A percentile compares a stretch with the other conserved stretches of the same genome.
Evolutionary conservation across 2,888 invertebrate genomes (phyloP).

Genomic region (Onchidella celtica): DNA sequence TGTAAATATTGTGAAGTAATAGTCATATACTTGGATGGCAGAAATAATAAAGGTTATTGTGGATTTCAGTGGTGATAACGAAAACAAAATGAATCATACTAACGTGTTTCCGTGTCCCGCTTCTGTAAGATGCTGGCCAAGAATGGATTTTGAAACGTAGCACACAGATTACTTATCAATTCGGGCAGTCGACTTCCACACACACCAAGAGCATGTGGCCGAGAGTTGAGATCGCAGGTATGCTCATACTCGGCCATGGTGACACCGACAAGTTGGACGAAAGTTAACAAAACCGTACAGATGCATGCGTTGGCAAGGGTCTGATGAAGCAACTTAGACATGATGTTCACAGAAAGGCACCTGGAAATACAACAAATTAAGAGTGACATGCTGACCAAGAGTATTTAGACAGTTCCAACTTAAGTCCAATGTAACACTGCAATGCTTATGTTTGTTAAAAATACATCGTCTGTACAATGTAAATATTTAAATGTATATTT

Average conservation of each 20-base stretch:
- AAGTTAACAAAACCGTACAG: background rate
- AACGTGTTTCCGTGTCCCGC: constrained; percentile 16
- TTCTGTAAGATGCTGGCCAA: background rate
- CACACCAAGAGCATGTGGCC: background rate
- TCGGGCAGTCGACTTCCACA: background rate
- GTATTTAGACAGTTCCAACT: no score
- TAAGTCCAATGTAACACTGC: no score
- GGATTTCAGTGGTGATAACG: no score
- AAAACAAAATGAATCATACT: no score
- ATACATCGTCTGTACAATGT: no score
- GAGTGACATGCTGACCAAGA: no score
- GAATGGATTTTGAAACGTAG: background rate
- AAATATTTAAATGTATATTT: no score
- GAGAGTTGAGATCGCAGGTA: background rate
- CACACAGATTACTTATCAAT: background rate
- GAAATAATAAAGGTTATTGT: no score
- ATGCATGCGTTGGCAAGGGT: background rate
- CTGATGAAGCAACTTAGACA: background rate
- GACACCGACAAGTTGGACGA: constrained; percentile 2
- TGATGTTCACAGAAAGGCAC: background rate
- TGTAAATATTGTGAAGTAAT: no score
- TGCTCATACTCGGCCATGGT: background rate
- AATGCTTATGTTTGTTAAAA: no score
- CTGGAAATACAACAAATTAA: background rate
- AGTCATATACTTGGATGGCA: no score